These are phyloP conservation scores for Magallana ariakensis DNA, from an alignment of 1,140 invertebrate species.

Conservation along the genomic window DNA sequence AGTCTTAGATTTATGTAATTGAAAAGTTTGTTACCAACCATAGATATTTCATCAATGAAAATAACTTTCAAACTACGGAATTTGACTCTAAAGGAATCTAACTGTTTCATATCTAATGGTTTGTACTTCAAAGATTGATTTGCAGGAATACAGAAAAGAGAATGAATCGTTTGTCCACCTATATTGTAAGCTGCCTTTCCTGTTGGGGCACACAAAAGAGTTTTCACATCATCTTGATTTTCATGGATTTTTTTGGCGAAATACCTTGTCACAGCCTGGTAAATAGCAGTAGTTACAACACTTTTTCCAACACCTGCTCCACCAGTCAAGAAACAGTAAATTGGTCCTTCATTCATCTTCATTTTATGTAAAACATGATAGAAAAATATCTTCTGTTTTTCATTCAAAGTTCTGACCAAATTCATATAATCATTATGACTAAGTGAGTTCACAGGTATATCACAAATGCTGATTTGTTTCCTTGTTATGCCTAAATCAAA, in stretches of 20 bases:
- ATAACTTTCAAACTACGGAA: constrained; percentile 44
- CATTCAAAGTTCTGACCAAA: constrained; percentile 34
- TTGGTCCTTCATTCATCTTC: constrained; percentile 34
- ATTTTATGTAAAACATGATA: constrained; percentile 51
- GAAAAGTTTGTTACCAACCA: constrained; percentile 60
- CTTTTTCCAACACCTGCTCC: constrained; percentile 65
- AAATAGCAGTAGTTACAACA: constrained; percentile 53
- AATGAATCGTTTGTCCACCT: constrained; percentile 37
- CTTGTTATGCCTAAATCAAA: constrained; percentile 41
- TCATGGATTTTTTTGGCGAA: constrained; percentile 29
- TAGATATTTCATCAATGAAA: constrained; percentile 61
- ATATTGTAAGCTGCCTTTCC: constrained; percentile 58
- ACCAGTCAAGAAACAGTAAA: constrained; percentile 50
- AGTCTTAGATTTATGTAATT: constrained; percentile 52
- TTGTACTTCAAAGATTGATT: constrained; percentile 13
- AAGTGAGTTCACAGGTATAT: constrained; percentile 7
- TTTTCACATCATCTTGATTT: constrained; percentile 47
- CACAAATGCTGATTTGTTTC: not conserved
- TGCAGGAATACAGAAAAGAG: constrained; percentile 48
- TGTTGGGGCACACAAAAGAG: constrained; percentile 47
- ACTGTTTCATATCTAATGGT: constrained; percentile 32
- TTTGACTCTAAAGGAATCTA: constrained; percentile 50
- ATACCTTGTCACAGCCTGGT: constrained; percentile 51
- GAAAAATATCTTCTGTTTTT: constrained; percentile 49
- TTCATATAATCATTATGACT: constrained; percentile 42